These are phyloP conservation scores for Nasonovia ribisnigri DNA, from an alignment of 2,888 invertebrate species.

Conservation along the genomic window DNA sequence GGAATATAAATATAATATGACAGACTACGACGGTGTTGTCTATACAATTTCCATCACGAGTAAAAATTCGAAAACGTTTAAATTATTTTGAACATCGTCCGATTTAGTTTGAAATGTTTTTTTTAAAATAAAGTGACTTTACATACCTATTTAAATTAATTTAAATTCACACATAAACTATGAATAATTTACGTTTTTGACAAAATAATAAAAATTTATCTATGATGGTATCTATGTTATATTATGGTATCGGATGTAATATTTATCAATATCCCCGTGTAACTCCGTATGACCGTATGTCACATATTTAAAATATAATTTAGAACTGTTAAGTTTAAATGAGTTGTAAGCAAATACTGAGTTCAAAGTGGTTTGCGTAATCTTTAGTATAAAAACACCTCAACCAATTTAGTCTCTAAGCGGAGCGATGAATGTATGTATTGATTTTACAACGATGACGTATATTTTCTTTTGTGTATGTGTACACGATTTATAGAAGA, in stretches of 20 bases:
- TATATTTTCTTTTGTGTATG: too few species aligned
- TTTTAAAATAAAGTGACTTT: not conserved
- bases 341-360: not conserved
- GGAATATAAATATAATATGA: not conserved
- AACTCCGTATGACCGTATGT: not conserved
- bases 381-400: not conserved
- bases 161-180: not conserved
- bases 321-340: not conserved
- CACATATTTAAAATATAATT: not conserved
- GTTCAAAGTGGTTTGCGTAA: not conserved
- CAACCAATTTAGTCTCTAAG: not conserved
- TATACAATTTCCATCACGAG: not conserved
- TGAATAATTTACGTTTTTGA: not conserved
- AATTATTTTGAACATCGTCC: not conserved
- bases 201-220: not conserved
- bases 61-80: not conserved
- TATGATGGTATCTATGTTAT: too few species aligned
- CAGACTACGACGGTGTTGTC: not conserved
- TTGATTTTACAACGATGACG: too few species aligned
- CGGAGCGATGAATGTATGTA: not conserved
- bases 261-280: not conserved
- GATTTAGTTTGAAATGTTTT: not conserved
- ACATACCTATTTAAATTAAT: not conserved
- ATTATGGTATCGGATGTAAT: not conserved
- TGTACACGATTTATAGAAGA: too few species aligned